Evolutionary conservation across 2,797 vertebrate genomes (phyloP), one percentile per base, ranked within the genome.

Genomic region (Tragopan temminckii): DNA sequence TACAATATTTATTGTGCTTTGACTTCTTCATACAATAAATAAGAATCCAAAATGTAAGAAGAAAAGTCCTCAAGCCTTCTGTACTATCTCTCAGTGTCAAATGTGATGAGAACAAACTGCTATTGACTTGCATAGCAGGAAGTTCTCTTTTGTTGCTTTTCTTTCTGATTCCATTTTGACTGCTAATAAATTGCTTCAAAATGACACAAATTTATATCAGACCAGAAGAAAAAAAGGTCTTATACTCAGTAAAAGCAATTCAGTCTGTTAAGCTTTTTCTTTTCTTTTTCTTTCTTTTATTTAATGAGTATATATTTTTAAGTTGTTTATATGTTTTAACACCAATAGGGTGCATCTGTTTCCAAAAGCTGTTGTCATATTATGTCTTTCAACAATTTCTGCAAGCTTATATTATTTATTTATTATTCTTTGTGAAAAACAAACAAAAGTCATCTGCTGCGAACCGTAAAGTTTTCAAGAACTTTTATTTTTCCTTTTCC

Each of bases 111-210:
- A 85, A 43, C 31, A 80, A 3, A 24, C 29, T 78, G 45, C 61
- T 91, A 82, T 4, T 94, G 46, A 43, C 55, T 92, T 92, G 12
- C 27, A 62, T 9, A 85, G 17, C 0, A 5, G 9, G 59, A 89
- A n/a, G 9, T 61, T 89, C 36, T 85, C 5, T 74, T 87, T 42
- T 79, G 11, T 87, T 88, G 55, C 5, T 62, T 90, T 89, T 31
- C 11, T 70, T 85, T 86, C 40, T 83, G 40, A 87, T 90, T 72
- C 29, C 19, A 68, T 76, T 90, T 85, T 85, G 40, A 70, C 70
- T 64, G 38, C 21, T 79, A 18, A 68, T 35, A 78, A 89, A 84
- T 77, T 85, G 42, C 31, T 93, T 90, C 43, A 88, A 88, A 97
- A 92, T 88, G 19, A 3, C 24, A 86, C 4, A 19, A 58, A 82